Conservation (phyloP, 2,113 vertebrate species). For the Pseudonaja textilis region DNA sequence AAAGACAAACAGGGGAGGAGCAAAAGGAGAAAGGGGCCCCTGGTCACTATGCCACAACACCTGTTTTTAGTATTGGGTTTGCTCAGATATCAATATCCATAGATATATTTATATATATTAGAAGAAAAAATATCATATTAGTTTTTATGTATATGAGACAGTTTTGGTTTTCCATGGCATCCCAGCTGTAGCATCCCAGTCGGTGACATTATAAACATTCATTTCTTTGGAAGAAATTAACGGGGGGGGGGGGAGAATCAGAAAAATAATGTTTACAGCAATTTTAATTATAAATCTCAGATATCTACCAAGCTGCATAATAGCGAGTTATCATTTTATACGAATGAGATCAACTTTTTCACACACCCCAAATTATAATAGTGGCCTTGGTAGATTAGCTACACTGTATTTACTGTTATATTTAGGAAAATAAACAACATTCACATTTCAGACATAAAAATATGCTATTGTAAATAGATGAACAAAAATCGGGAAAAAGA, state of each 20-base stretch:
- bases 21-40: background rate
- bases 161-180: slow-evolving; percentile 14
- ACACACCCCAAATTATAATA: slow-evolving; percentile 46
- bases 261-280: slow-evolving; percentile 18
- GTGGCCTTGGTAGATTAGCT: slow-evolving; percentile 48
- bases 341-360: slow-evolving; percentile 45
- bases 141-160: slow-evolving; percentile 3
- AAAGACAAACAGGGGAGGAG: background rate
- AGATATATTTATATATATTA: slow-evolving; percentile 37
- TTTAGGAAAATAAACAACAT: slow-evolving; percentile 52
- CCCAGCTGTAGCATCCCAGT: slow-evolving; percentile 26
- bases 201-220: slow-evolving; percentile 24
- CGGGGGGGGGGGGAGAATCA: slow-evolving; percentile 30
- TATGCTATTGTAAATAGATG: slow-evolving; percentile 32
- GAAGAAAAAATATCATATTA: background rate
- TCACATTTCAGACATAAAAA: slow-evolving; percentile 51
- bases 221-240: slow-evolving; percentile 50
- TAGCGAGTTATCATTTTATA: slow-evolving; percentile 36
- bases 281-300: slow-evolving; percentile 50
- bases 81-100: background rate
- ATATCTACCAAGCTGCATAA: slow-evolving; percentile 30
- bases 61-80: background rate
- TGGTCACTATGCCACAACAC: background rate
- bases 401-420: slow-evolving; percentile 42
- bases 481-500: slow-evolving; percentile 34